These are phyloP conservation scores for Capreolus pygargus DNA, from an alignment of 2,113 vertebrate species.

Conservation along the genomic window DNA sequence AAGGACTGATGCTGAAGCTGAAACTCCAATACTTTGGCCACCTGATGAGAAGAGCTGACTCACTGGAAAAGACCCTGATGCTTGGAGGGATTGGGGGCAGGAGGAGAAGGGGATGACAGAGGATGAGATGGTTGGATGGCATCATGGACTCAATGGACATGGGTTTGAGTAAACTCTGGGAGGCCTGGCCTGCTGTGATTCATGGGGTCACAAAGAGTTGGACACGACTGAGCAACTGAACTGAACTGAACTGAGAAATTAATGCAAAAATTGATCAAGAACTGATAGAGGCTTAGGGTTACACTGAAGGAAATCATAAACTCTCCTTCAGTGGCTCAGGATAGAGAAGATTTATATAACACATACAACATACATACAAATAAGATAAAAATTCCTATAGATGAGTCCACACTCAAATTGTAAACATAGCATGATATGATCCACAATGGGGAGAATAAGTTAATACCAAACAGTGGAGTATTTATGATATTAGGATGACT, in stretches of 20 bases:
- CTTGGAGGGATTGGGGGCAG: too few species aligned
- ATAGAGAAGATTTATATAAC: neutral
- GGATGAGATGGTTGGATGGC: too few species aligned
- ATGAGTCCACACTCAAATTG: neutral
- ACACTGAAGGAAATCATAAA: neutral
- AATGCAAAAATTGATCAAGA: neutral
- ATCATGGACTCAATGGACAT: too few species aligned
- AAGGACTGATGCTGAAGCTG: too few species aligned
- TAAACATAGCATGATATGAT: neutral
- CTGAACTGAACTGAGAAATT: neutral
- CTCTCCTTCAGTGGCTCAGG: neutral
- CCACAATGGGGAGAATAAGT: neutral
- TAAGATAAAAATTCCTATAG: neutral
- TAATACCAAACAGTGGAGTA: neutral
- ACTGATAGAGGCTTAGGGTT: neutral
- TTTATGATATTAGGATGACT: neutral
- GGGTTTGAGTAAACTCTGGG: too few species aligned
- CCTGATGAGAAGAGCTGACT: too few species aligned
- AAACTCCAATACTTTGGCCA: too few species aligned
- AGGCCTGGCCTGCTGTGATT: too few species aligned
- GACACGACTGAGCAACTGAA: too few species aligned
- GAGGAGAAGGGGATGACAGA: too few species aligned
- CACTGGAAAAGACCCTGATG: too few species aligned
- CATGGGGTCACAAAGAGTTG: too few species aligned
- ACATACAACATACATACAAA: neutral